Base-by-base conservation (phyloP, 1,140 invertebrate genomes). In the Cardiocondyla obscurior region DNA sequence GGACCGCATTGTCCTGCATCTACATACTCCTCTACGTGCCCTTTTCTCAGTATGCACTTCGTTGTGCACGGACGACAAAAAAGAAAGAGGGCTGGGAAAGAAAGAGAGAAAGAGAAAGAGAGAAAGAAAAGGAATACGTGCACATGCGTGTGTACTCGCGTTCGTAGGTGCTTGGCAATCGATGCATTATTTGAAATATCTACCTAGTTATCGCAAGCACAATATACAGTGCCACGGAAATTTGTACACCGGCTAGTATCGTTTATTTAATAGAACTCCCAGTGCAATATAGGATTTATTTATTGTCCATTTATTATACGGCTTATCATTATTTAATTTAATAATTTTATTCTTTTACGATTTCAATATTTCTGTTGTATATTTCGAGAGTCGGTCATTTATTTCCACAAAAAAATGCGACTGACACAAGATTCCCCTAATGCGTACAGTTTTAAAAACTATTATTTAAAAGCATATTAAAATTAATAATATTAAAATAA, bases 1-100 rank as follows among this genome's bases (percentile, higher is more conserved):
- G 91, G 90, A 90, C 90, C 87, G 90, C 91, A 92, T 92, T 92
- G 91, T 92, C 89, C 88, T 81, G 88, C 88, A 90, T 91, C 90
- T 91, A 91, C 90, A 91, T 91, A 90, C 86, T 88, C 82, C 81
- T 85, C 82, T 85, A 85, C 89, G 82, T 87, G 81, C 83, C 81
- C 58, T 83, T 86, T 84, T 77, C 84, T 70, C 83, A 55, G 76
- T 81, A 77, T 85, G 72, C 83, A 83, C 83, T 79, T 85, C 60
- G 86, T 88, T 58, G 77, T 87, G 70, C 44, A 33, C 49, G 33
- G 33, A 33, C 22, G 28, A 77, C 39, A n/a, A 86, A 82, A 82
- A 76, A 67, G 81, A 83, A 51, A n/a, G 60, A 85, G 36, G 22
- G 25, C 42, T 39, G n/a, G 36, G 36, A 28, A 39, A 51, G 25